Evolutionary conservation across 2,113 vertebrate genomes (phyloP).

Genomic region (Sprattus sprattus): DNA sequence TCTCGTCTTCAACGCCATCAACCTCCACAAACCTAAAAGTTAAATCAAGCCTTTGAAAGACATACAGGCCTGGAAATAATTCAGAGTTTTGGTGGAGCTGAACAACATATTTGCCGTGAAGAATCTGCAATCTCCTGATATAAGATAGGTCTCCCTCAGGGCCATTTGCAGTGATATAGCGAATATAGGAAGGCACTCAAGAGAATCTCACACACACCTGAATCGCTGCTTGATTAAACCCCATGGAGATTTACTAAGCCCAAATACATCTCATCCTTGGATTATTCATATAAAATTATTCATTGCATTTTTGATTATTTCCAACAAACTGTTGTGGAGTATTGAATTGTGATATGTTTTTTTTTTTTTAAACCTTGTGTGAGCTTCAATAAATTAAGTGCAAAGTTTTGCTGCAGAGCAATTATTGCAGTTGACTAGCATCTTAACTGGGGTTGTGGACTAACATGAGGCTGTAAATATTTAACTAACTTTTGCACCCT

Average conservation of each 20-base stretch:
- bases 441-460: conserved; percentile 74
- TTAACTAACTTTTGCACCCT: conserved; percentile 77
- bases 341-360: background rate
- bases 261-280: background rate
- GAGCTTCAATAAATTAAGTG: conserved; percentile 58
- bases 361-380: background rate
- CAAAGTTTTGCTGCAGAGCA: conserved; percentile 67
- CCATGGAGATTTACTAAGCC: conserved; percentile 20
- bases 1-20: conserved; percentile 44
- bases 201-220: conserved; percentile 11
- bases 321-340: background rate
- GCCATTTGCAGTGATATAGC: background rate
- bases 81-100: conserved; percentile 68
- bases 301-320: background rate
- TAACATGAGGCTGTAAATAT: conserved; percentile 79
- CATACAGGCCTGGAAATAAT: conserved; percentile 77
- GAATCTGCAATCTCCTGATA: conserved; percentile 74
- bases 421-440: conserved; percentile 77
- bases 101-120: conserved; percentile 71
- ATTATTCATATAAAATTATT: conserved; percentile 32
- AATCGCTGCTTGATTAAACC: conserved; percentile 23
- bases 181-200: background rate
- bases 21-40: conserved; percentile 52
- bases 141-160: conserved; percentile 68
- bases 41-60: conserved; percentile 77